Conservation (phyloP, 1,140 invertebrate species). For the Atta colombica region DNA sequence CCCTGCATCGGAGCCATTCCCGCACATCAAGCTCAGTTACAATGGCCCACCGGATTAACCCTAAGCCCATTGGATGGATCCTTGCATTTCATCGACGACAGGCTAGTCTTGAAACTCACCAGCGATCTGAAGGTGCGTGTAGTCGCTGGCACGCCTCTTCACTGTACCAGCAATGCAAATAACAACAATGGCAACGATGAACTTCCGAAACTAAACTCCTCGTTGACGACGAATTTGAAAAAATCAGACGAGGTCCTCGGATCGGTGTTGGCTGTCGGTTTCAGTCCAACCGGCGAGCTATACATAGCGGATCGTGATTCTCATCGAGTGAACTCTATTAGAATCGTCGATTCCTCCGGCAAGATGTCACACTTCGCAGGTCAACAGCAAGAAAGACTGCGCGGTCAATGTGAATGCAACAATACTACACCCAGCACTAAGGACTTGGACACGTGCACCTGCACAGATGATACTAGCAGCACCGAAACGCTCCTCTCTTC, state of each 20-base stretch:
- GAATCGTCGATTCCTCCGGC: slow-evolving; percentile 93
- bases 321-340: slow-evolving; percentile 95
- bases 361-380: slow-evolving; percentile 94
- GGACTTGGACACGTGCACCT: slow-evolving; percentile 87
- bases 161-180: slow-evolving; percentile 89
- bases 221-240: slow-evolving; percentile 65
- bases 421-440: slow-evolving; percentile 81
- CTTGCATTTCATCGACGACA: slow-evolving; percentile 97
- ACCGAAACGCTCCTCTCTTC: slow-evolving; percentile 95
- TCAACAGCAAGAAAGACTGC: slow-evolving; percentile 88
- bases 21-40: slow-evolving; percentile 93
- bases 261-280: slow-evolving; percentile 94
- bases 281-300: slow-evolving; percentile 96
- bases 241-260: slow-evolving; percentile 89
- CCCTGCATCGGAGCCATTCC: slow-evolving; percentile 94
- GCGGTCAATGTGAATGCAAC: slow-evolving; percentile 84
- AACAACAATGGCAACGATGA: slow-evolving; percentile 72
- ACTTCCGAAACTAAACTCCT: slow-evolving; percentile 71
- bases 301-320: slow-evolving; percentile 98
- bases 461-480: slow-evolving; percentile 90
- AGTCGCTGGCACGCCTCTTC: slow-evolving; percentile 95
- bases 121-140: slow-evolving; percentile 96
- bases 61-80: slow-evolving; percentile 97
- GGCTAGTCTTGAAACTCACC: slow-evolving; percentile 96
- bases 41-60: slow-evolving; percentile 98